These are phyloP conservation scores for Solea solea DNA, from an alignment of 2,113 vertebrate genomes.

Conservation along the genomic window DNA sequence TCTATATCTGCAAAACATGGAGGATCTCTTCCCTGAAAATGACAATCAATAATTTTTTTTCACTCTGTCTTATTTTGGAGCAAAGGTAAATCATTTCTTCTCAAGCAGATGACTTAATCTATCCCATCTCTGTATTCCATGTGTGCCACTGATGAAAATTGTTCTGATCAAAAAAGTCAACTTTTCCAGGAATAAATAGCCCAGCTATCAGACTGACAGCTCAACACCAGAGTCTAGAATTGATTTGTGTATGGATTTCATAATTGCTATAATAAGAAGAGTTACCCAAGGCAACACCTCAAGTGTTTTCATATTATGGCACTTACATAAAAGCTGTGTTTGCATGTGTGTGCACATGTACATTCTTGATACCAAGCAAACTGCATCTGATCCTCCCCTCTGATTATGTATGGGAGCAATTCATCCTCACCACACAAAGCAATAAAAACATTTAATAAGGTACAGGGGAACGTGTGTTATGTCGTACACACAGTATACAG, in stretches of 20 bases:
- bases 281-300: slow-evolving; percentile 21
- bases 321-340: slow-evolving; percentile 7
- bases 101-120: slow-evolving; percentile 56
- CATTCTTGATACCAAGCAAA: slow-evolving; percentile 57
- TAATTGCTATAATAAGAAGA: slow-evolving; percentile 20
- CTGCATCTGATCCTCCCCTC: slow-evolving; percentile 51
- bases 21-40: too few relatives aligned
- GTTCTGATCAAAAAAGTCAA: slow-evolving; percentile 39
- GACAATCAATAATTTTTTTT: slow-evolving; percentile 2
- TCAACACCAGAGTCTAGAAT: slow-evolving; percentile 15
- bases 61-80: slow-evolving; percentile 23
- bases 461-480: slow-evolving; percentile 28
- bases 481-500: neutral
- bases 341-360: neutral
- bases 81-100: slow-evolving; percentile 39
- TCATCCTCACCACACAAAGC: slow-evolving; percentile 72
- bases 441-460: slow-evolving; percentile 80
- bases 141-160: slow-evolving; percentile 56
- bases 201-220: slow-evolving; percentile 39
- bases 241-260: slow-evolving; percentile 44
- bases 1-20: too few relatives aligned
- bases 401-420: slow-evolving; percentile 66
- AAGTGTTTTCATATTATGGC: slow-evolving; percentile 33
- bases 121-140: slow-evolving; percentile 37
- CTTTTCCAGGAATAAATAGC: slow-evolving; percentile 46